Percentiles rank a stretch among this genome's conserved stretches.
phyloP scores from a whole-genome alignment of 2,888 invertebrate species.

The Yponomeuta evonymella region DNA sequence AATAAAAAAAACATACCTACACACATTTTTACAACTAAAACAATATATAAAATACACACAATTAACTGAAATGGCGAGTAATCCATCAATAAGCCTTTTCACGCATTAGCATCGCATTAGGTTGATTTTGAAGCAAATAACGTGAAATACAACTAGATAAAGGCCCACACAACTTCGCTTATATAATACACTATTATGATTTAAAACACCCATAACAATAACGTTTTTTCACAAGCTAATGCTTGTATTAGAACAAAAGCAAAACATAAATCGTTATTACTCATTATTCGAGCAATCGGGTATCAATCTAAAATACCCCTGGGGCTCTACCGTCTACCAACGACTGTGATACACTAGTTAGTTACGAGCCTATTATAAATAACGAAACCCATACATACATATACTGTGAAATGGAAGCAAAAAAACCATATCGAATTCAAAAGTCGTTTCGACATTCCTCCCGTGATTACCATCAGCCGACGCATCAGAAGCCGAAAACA shows the following conservation, averaged over 20 bases:
- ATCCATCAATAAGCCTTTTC: no score
- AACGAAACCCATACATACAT: conserved; percentile 24
- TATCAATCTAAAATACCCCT: conserved; percentile 28
- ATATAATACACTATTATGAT: background rate
- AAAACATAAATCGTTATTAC: conserved; percentile 12
- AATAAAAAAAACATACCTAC: no score
- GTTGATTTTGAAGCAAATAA: background rate
- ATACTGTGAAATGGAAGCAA: conserved; percentile 23
- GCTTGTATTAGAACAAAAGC: conserved; percentile 12
- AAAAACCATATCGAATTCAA: conserved; percentile 52
- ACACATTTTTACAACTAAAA: no score
- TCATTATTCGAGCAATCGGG: conserved; percentile 26
- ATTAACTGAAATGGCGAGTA: no score
- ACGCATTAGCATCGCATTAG: no score
- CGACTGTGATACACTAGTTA: conserved; percentile 19
- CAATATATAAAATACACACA: no score
- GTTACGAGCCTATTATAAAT: conserved; percentile 30
- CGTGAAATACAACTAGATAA: no score
- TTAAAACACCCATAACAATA: background rate
- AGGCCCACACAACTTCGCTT: background rate
- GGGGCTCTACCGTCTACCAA: conserved; percentile 22
- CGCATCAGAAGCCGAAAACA: conserved; percentile 55
- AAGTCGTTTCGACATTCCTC: conserved; percentile 53
- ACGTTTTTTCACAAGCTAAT: background rate
- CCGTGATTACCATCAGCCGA: conserved; percentile 44